These are phyloP conservation scores for Calliphora vicina DNA, from an alignment of 1,140 invertebrate species.

Conservation along the genomic window DNA sequence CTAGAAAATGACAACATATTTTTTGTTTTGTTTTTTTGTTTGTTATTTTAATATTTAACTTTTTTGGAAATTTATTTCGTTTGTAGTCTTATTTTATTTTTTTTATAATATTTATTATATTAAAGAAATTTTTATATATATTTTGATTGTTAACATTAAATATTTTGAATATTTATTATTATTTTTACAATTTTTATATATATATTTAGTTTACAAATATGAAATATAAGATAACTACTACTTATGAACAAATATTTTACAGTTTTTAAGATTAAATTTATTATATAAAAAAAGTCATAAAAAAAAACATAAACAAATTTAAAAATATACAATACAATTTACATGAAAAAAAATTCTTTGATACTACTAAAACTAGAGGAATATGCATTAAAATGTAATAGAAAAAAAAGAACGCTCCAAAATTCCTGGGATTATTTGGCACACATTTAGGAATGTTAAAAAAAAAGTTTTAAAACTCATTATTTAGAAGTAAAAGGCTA, in stretches of 20 bases:
- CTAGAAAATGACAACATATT: neutral
- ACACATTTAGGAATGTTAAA: neutral
- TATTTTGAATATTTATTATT: neutral
- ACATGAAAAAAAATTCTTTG: neutral
- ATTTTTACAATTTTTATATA: neutral
- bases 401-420: neutral
- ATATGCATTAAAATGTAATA: neutral
- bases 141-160: conserved; percentile 1
- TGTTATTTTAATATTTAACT: neutral
- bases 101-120: neutral
- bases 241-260: conserved; percentile 1
- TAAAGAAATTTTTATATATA: neutral
- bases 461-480: too few species aligned
- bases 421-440: neutral
- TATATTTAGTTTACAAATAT: neutral
- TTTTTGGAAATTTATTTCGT: neutral
- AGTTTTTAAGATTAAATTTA: neutral
- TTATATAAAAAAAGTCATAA: neutral
- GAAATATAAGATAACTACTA: neutral
- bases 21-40: too few species aligned
- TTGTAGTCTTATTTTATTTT: neutral
- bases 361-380: too few species aligned
- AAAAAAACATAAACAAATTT: neutral
- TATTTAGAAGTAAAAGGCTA: too few species aligned
- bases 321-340: neutral